A percentile compares a stretch with the other conserved stretches of the same genome.
These are phyloP conservation scores for Ophion obscuratus DNA, from an alignment of 2,888 invertebrate genomes.

Conservation along the genomic window DNA sequence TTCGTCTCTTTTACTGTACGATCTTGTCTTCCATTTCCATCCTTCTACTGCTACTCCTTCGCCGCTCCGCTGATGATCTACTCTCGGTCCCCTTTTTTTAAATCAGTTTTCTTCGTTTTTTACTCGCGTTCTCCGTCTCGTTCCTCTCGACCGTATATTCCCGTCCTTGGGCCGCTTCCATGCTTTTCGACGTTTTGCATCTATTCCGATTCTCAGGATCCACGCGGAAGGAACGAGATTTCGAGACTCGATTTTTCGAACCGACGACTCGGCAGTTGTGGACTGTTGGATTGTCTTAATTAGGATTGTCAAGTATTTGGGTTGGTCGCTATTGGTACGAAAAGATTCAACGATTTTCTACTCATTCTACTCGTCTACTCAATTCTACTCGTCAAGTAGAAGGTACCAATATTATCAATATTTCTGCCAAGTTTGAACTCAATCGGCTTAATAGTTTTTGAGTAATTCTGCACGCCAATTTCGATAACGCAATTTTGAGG, in stretches of 20 bases:
- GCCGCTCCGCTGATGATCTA: not conserved
- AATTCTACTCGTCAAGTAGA: too few relatives aligned
- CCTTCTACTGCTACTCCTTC: not conserved
- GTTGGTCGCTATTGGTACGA: not conserved
- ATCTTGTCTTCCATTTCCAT: slow-evolving; percentile 3
- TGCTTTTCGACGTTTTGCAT: not conserved
- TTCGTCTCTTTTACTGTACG: too few relatives aligned
- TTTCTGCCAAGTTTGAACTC: too few relatives aligned
- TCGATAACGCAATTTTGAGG: too few relatives aligned
- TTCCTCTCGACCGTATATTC: not conserved
- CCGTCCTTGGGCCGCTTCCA: not conserved
- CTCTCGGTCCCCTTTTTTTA: not conserved
- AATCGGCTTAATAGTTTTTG: too few relatives aligned
- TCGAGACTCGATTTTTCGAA: not conserved
- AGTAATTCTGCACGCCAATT: too few relatives aligned
- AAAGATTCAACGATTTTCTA: too few relatives aligned
- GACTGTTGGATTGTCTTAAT: not conserved
- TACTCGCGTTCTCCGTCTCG: not conserved
- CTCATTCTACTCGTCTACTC: too few relatives aligned
- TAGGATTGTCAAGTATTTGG: not conserved
- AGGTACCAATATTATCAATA: too few relatives aligned
- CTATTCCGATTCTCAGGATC: not conserved
- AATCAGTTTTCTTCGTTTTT: not conserved
- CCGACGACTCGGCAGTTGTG: not conserved
- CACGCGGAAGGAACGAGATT: not conserved